phyloP scores from a whole-genome alignment of 2,888 invertebrate species.

The Julus scandinavius region DNA sequence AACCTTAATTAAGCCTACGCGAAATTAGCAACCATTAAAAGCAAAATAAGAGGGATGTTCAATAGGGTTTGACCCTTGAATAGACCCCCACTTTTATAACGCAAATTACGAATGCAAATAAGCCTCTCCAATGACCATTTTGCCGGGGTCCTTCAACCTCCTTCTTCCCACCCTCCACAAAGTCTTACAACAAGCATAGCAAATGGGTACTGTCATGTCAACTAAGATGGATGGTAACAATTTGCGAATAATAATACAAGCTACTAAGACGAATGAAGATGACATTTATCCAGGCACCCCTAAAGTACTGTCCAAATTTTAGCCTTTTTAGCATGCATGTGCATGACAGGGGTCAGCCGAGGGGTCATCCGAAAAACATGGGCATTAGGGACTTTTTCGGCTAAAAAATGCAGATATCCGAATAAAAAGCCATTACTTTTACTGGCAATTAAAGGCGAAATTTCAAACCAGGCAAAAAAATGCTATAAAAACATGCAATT shows the following conservation, averaged over 20 bases:
- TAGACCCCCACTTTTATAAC: neutral
- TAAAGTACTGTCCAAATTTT: neutral
- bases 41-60: neutral
- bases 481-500: neutral
- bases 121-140: slow-evolving; percentile 4
- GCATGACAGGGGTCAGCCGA: neutral
- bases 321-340: neutral
- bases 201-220: slow-evolving; percentile 38
- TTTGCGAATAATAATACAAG: slow-evolving; percentile 24
- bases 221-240: slow-evolving; percentile 42
- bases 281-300: slow-evolving; percentile 26
- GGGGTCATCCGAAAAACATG: neutral
- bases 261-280: slow-evolving; percentile 29
- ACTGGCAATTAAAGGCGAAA: neutral
- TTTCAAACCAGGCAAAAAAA: neutral
- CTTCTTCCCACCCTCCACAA: neutral
- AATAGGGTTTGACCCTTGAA: neutral
- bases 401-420: neutral
- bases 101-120: slow-evolving; percentile 22
- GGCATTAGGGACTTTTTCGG: neutral
- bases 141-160: neutral
- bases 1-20: slow-evolving; percentile 6
- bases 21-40: neutral
- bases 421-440: neutral
- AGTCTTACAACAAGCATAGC: neutral